These are phyloP conservation scores for Amblyopsis rosae DNA, from an alignment of 2,113 vertebrate species.

Conservation along the genomic window DNA sequence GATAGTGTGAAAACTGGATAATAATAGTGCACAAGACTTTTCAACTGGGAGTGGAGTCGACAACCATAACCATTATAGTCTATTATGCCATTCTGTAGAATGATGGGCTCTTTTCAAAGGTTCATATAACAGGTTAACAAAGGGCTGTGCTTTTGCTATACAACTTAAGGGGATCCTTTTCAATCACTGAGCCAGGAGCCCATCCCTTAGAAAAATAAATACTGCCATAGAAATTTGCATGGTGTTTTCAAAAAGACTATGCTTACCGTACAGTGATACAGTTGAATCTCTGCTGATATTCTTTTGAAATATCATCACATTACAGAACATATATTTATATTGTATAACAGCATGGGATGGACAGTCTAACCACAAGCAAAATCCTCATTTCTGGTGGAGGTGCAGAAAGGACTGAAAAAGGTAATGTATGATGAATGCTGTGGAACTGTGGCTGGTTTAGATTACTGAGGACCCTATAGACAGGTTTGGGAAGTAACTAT, in stretches of 20 bases:
- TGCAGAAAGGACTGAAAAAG: conserved; percentile 42
- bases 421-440: conserved; percentile 41
- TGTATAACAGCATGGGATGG: conserved; percentile 63
- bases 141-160: conserved; percentile 18
- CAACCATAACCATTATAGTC: too few species aligned
- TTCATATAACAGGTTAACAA: conserved; percentile 39
- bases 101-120: not conserved
- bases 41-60: not conserved
- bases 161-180: conserved; percentile 24
- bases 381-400: conserved; percentile 46
- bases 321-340: conserved; percentile 11
- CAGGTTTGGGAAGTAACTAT: too few species aligned
- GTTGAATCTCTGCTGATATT: not conserved
- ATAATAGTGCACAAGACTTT: not conserved
- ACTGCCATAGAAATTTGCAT: conserved; percentile 1
- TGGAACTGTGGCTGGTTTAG: not conserved
- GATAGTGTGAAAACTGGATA: not conserved
- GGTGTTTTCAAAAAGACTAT: not conserved
- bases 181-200: conserved; percentile 13
- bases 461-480: not conserved
- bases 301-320: not conserved
- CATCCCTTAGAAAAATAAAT: conserved; percentile 30
- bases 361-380: conserved; percentile 54
- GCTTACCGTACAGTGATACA: not conserved
- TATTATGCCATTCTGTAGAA: not conserved